Evolutionary conservation across 2,113 vertebrate species (phyloP), one percentile per base, ranked within the genome.

Genomic region (Xenotilapia leptura): DNA sequence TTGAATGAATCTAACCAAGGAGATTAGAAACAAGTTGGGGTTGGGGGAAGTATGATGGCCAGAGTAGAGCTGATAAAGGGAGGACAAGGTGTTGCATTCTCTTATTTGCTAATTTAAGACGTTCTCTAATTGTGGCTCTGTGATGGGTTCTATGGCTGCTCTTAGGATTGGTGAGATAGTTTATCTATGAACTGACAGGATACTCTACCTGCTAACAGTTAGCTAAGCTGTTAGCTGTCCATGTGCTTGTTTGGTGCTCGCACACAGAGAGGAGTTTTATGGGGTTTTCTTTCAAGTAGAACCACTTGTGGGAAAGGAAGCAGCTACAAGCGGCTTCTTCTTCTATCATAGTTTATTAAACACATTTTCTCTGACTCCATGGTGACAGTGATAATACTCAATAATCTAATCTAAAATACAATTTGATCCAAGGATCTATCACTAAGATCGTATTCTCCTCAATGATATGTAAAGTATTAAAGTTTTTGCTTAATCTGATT

Each of bases 121-220:
- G 4, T 73, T 86, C 73, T 86, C 86, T 92, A 94, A 92, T 86
- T 89, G 83, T 83, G 83, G 68, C 90, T 83, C 88, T 51, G 84
- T 95, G 92, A 92, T 92, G 88, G 90, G 10, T 80, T 42, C 55
- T 6, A 15, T 54, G 80, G 89, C 82, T 12, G 3, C 86, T 82
- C 47, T 89, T 85, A 91, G 85, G 36, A 81, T 83, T 75, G 68
- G 83, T 26, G 19, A 93, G 92, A 93, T 92, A 92, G 87, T 91
- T 90, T 94, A 93, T 94, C 93, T 89, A 1, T 58, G 79, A 58
- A 17, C 60, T 53, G 65, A 90, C 68, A 85, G 53, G 77, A 88
- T 17, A 65, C 73, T 53, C 86, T 36, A 38, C 28, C 26, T 53
- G 79, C 54, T 23, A 33, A 77, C 45, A 1, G 0, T 47, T 28